Evolutionary conservation across 2,113 vertebrate species (phyloP).

Genomic region (Cryptoleucopteryx plumbea): DNA sequence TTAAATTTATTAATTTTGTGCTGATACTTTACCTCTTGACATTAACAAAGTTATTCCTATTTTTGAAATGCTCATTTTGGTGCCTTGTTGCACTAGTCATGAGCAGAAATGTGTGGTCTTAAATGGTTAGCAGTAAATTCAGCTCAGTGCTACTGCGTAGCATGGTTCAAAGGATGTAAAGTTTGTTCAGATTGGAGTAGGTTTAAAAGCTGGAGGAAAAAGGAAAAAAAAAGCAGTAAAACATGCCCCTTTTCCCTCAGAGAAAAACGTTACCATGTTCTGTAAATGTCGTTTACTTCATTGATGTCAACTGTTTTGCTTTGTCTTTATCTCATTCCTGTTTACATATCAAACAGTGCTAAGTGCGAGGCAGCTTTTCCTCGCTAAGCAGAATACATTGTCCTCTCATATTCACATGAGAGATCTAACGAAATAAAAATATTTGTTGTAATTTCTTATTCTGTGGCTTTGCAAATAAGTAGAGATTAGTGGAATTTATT

Average conservation of each 20-base stretch:
- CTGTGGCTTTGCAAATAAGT: neutral
- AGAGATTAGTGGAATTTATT: neutral
- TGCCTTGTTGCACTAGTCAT: neutral
- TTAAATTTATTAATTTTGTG: neutral
- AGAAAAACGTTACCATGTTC: neutral
- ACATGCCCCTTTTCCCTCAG: neutral
- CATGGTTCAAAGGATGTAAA: neutral
- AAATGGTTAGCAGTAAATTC: neutral
- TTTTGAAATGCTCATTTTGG: neutral
- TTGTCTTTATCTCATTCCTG: constrained; percentile 50
- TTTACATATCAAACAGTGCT: constrained; percentile 43
- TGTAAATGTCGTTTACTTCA: neutral
- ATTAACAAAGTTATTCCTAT: neutral
- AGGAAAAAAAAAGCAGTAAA: neutral
- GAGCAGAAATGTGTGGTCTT: neutral
- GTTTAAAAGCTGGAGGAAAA: neutral
- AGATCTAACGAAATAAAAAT: neutral
- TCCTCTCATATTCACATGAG: neutral
- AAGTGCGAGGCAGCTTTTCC: constrained; percentile 15
- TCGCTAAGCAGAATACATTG: neutral
- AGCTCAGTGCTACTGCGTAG: neutral
- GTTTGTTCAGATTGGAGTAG: neutral
- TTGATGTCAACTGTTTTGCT: constrained; percentile 34
- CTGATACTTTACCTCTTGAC: neutral
- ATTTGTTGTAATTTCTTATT: neutral